Base-by-base conservation (phyloP, 2,113 vertebrate species). In the Amphiprion ocellaris region DNA sequence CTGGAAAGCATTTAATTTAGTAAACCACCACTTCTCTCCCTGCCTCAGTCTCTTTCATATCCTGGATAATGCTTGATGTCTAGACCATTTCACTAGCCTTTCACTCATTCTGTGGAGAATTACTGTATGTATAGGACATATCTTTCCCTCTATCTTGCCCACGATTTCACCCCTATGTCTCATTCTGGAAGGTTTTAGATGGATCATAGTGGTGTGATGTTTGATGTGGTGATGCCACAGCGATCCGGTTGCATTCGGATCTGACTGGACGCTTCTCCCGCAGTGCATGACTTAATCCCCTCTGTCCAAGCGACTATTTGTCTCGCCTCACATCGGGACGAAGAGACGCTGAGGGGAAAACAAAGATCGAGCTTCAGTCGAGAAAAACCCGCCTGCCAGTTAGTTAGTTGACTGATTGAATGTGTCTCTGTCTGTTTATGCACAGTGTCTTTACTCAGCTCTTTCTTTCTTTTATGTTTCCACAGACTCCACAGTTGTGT, bases 1-100 rank as follows among this genome's bases (percentile, higher is more conserved):
- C 83, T 67, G 69, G 82, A 74, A 74, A 82, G 69, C 61, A 72
- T 91, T 91, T 84, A 63, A 88, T 94, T 90, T 82, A 69, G 76
- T 79, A 75, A 89, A 86, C 79, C 79, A 44, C 63, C 54, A 28
- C 52, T 80, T 78, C 21, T 37, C 61, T 69, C 58, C 24, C 39
- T 78, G 41, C 44, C 39, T 82, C 60, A 54, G 63, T 41, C 60
- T 70, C 79, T 79, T 79, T 81, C 55, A 70, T 79, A 73, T 86
- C 76, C 50, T 50, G 49, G 69, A 73, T 63, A 81, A 80, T 75
- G 70, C 52, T 41, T 58, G 10, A 71, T 30, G 58, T 77, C 24
- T n/a, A 33, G 0, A 10, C 17, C 0, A 7, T 47, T 76, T 21
- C 21, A 61, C 33, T n/a, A 68, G 70, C 21, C 39, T 56, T 71